These are phyloP conservation scores for Papilio xuthus DNA, from an alignment of 1,140 invertebrate genomes.

Conservation along the genomic window DNA sequence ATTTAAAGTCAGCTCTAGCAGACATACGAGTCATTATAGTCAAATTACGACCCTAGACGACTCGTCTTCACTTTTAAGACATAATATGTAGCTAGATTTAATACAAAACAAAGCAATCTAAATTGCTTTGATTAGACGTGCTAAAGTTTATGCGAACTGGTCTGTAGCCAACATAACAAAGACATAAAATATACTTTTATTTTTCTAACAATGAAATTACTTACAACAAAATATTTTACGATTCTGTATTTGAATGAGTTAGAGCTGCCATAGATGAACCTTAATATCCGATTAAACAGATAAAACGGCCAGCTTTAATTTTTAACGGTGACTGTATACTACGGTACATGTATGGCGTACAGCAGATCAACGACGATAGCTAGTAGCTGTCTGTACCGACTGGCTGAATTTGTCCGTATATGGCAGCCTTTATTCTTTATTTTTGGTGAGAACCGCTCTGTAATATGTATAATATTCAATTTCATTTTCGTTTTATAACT, in stretches of 20 bases:
- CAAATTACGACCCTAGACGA: neutral
- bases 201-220: conserved; percentile 19
- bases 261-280: neutral
- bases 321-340: neutral
- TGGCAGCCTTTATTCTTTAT: neutral
- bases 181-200: conserved; percentile 21
- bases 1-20: neutral
- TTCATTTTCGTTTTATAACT: neutral
- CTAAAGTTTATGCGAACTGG: conserved; percentile 1
- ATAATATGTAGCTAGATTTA: neutral
- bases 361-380: no score
- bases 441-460: neutral
- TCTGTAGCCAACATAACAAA: conserved; percentile 8
- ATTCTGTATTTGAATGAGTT: conserved; percentile 14
- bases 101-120: neutral
- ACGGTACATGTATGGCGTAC: neutral
- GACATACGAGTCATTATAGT: neutral
- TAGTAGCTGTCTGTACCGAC: no score
- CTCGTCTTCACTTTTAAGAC: neutral
- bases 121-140: neutral
- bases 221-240: conserved; percentile 23
- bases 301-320: neutral
- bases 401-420: neutral
- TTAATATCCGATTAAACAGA: no score
- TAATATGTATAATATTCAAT: neutral